Conservation (phyloP, 2,797 vertebrate species). For the Galaxias olidus region DNA sequence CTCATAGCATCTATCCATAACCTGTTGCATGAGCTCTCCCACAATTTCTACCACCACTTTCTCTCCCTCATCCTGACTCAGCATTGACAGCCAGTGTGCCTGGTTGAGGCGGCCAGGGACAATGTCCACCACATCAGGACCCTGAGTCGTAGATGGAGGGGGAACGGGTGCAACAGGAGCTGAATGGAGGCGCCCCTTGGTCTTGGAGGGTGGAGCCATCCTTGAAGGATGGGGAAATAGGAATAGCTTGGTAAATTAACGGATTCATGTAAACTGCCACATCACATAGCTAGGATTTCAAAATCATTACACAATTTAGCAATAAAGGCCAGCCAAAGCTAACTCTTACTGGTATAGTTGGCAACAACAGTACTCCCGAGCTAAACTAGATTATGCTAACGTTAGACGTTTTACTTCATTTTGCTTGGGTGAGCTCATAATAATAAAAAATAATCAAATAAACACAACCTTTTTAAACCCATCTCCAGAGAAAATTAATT, state of each 20-base stretch:
- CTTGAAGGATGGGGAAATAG: neutral
- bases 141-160: neutral
- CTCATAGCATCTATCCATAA: constrained; percentile 65
- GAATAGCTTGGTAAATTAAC: neutral
- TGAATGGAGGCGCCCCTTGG: constrained; percentile 33
- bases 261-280: neutral
- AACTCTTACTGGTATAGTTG: too few relatives aligned
- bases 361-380: too few relatives aligned
- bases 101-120: constrained; percentile 60
- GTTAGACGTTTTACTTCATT: too few relatives aligned
- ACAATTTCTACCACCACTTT: constrained; percentile 67
- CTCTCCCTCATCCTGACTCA: constrained; percentile 69
- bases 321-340: too few relatives aligned
- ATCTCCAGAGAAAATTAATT: too few relatives aligned
- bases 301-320: too few relatives aligned
- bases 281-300: too few relatives aligned
- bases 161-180: constrained; percentile 17
- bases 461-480: too few relatives aligned
- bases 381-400: too few relatives aligned
- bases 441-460: too few relatives aligned
- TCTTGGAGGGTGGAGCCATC: constrained; percentile 36
- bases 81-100: constrained; percentile 68
- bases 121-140: constrained; percentile 46
- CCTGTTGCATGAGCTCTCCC: constrained; percentile 64
- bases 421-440: too few relatives aligned